phyloP scores from a whole-genome alignment of 2,888 invertebrate species.

The Eristalis tenax region DNA sequence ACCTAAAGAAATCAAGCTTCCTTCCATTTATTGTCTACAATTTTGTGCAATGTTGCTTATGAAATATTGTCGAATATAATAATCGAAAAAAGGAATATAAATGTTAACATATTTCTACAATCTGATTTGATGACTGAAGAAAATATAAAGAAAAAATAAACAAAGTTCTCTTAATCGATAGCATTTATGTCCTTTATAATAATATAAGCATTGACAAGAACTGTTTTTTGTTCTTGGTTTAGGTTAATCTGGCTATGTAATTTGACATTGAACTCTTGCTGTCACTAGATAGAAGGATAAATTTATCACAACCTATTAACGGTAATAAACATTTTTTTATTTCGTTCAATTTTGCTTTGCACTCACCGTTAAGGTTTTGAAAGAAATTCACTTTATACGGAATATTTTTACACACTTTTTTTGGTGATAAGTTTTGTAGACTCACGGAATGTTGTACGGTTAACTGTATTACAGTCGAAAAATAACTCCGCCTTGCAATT shows the following conservation, averaged over 20 bases:
- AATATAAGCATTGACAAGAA: conserved; percentile 7
- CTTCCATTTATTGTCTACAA: conserved; percentile 33
- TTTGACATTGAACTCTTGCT: conserved; percentile 21
- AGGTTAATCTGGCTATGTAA: conserved; percentile 9
- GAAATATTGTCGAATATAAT: conserved; percentile 38
- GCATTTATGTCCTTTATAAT: conserved; percentile 26
- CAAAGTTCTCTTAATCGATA: background rate
- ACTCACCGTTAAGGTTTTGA: conserved; percentile 37
- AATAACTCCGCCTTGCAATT: background rate
- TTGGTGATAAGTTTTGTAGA: background rate
- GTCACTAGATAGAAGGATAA: background rate
- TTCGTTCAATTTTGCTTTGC: background rate
- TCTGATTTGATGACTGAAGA: conserved; percentile 30
- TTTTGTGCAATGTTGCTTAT: conserved; percentile 37
- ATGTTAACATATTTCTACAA: conserved; percentile 37
- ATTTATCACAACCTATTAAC: conserved; percentile 14
- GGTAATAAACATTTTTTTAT: conserved; percentile 1
- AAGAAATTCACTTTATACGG: background rate
- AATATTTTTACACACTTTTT: background rate
- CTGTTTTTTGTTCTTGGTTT: conserved; percentile 26
- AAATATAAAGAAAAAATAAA: conserved; percentile 2
- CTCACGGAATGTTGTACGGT: background rate
- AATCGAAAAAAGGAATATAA: conserved; percentile 30
- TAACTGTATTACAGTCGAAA: background rate
- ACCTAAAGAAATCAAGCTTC: conserved; percentile 39